A percentile compares a stretch with the other conserved stretches of the same genome.
Conservation (phyloP, 2,797 vertebrate species). For the Siniperca scherzeri region DNA sequence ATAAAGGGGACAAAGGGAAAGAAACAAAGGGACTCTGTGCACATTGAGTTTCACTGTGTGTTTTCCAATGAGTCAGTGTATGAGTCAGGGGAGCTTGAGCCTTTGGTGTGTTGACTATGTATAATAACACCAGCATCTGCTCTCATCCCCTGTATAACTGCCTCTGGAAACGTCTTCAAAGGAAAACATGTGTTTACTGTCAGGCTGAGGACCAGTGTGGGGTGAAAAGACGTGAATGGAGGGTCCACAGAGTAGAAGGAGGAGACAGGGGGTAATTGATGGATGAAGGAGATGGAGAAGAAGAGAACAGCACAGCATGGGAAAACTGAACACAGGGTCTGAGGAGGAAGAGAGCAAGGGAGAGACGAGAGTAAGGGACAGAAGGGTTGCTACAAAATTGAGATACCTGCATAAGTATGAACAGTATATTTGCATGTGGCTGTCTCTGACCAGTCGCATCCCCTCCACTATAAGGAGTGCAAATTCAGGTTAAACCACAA, state of each 20-base stretch:
- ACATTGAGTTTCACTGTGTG: slow-evolving; percentile 2
- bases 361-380: neutral
- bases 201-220: slow-evolving; percentile 18
- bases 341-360: neutral
- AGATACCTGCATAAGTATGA: neutral
- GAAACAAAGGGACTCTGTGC: neutral
- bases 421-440: neutral
- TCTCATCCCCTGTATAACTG: neutral
- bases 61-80: slow-evolving; percentile 8
- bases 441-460: neutral
- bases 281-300: slow-evolving; percentile 1
- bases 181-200: slow-evolving; percentile 35
- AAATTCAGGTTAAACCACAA: neutral
- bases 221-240: slow-evolving; percentile 26
- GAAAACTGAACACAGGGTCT: neutral
- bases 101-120: slow-evolving; percentile 16
- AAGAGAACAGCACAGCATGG: neutral
- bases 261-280: slow-evolving; percentile 8
- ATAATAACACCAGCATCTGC: slow-evolving; percentile 33
- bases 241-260: slow-evolving; percentile 15
- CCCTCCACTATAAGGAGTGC: neutral
- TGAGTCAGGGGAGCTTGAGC: slow-evolving; percentile 11
- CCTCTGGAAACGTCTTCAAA: slow-evolving; percentile 39
- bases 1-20: no score
- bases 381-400: neutral